A percentile compares a stretch with the other conserved stretches of the same genome.
Evolutionary conservation across 1,140 invertebrate genomes (phyloP).

Genomic region (Adoxophyes honmai): DNA sequence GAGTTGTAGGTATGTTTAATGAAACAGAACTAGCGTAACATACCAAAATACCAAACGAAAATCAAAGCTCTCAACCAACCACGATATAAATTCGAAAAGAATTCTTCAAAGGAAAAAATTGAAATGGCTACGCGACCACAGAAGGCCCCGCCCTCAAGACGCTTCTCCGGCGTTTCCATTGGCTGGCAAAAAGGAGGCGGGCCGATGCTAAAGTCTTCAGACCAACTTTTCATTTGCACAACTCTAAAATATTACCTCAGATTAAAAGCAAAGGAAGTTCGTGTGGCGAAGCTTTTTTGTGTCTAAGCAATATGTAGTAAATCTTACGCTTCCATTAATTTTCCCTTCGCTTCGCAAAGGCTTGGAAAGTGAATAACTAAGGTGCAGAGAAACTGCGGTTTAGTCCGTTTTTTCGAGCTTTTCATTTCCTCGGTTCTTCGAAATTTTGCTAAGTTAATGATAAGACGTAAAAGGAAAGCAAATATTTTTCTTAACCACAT

Average conservation of each 20-base stretch:
- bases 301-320: slow-evolving; percentile 34
- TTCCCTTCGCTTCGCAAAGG: no score
- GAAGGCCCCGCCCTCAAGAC: slow-evolving; percentile 64
- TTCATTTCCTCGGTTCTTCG: no score
- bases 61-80: slow-evolving; percentile 30
- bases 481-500: no score
- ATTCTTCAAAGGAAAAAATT: slow-evolving; percentile 69
- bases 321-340: slow-evolving; percentile 37
- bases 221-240: slow-evolving; percentile 75
- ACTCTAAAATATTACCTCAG: slow-evolving; percentile 65
- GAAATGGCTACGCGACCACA: slow-evolving; percentile 68
- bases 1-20: no score
- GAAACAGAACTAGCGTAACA: no score
- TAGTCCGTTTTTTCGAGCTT: no score
- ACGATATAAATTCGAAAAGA: slow-evolving; percentile 66
- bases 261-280: slow-evolving; percentile 67
- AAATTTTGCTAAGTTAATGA: no score
- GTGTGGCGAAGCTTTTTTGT: slow-evolving; percentile 51
- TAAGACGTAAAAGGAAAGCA: no score
- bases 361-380: no score
- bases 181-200: slow-evolving; percentile 59
- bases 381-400: no score
- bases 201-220: slow-evolving; percentile 58
- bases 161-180: slow-evolving; percentile 70
- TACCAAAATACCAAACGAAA: background rate